Conservation (phyloP, 2,797 vertebrate species). For the Enteromius paludinosus region DNA sequence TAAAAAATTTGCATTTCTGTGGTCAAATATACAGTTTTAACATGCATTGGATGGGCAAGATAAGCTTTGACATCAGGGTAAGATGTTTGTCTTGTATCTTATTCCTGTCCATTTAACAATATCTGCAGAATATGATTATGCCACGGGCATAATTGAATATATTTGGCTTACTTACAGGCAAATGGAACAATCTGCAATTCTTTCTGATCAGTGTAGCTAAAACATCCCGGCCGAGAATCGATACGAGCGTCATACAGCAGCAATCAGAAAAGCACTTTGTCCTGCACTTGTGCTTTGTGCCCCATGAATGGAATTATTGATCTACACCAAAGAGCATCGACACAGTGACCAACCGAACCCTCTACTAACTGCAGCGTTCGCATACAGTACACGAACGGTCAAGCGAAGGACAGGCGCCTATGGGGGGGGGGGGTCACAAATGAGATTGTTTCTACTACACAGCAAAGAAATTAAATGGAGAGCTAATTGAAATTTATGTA, state of each 20-base stretch:
- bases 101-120: conserved; percentile 11
- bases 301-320: conserved; percentile 54
- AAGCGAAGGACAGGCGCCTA: conserved; percentile 27
- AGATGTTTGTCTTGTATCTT: background rate
- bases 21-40: conserved; percentile 55
- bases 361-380: conserved; percentile 31
- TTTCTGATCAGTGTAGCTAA: conserved; percentile 57
- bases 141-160: conserved; percentile 43
- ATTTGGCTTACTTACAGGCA: conserved; percentile 16
- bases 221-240: conserved; percentile 54
- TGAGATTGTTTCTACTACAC: background rate
- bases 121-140: conserved; percentile 48
- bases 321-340: conserved; percentile 33
- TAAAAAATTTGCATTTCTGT: background rate
- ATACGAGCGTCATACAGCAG: conserved; percentile 49
- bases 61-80: conserved; percentile 13
- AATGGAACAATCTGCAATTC: conserved; percentile 51
- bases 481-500: background rate
- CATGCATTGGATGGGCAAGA: conserved; percentile 68
- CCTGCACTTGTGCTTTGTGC: conserved; percentile 51
- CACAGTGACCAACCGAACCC: conserved; percentile 35
- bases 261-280: conserved; percentile 60
- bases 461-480: background rate
- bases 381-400: conserved; percentile 28
- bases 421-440: background rate